These are phyloP conservation scores for Galeopsomyia nigrocyanea DNA, from an alignment of 2,888 invertebrate species.

Conservation along the genomic window DNA sequence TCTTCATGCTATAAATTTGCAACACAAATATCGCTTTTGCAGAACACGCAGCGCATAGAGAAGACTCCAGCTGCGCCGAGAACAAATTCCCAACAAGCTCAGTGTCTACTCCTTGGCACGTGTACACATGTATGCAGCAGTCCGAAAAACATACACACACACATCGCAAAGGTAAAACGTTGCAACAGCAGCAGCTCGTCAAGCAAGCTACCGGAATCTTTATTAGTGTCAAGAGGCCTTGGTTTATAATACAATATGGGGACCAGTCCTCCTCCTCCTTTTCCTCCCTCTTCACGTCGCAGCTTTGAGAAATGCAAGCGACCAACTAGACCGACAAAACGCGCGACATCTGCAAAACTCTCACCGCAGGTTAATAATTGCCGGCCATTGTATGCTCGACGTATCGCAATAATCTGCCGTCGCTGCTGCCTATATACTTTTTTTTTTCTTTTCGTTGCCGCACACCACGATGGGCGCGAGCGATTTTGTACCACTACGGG, in stretches of 20 bases:
- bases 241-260: no score
- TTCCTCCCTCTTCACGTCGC: no score
- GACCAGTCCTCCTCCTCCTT: no score
- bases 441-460: neutral
- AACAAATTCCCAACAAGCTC: no score
- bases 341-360: slow-evolving; percentile 46
- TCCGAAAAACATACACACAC: no score
- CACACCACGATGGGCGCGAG: slow-evolving; percentile 5
- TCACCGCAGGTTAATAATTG: slow-evolving; percentile 61
- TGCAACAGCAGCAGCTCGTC: slow-evolving; percentile 3
- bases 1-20: no score
- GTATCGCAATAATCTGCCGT: slow-evolving; percentile 58
- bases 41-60: no score
- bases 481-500: neutral
- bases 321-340: slow-evolving; percentile 37
- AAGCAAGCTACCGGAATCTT: slow-evolving; percentile 52
- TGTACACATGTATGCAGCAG: neutral
- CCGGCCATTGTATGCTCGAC: slow-evolving; percentile 59
- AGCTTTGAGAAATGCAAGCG: slow-evolving; percentile 55
- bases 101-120: neutral
- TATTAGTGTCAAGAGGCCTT: slow-evolving; percentile 59
- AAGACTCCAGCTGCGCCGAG: no score
- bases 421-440: no score
- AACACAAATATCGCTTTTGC: no score
- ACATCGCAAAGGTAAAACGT: neutral